Base-by-base conservation (phyloP, 1,140 invertebrate genomes). In the Calosoma granatense region DNA sequence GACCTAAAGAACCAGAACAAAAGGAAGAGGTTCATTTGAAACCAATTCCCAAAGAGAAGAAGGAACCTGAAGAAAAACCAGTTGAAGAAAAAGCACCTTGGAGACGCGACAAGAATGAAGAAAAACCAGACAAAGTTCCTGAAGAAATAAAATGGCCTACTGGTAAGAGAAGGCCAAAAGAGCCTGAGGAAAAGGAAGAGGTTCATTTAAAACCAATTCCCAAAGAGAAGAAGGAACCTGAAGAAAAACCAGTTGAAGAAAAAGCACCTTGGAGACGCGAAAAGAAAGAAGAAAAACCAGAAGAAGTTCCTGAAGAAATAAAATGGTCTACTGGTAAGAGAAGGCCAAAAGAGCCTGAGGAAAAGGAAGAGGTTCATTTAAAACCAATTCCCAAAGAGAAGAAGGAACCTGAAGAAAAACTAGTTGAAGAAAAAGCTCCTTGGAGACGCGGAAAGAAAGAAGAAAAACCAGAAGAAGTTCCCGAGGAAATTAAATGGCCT, bases 321-420 rank as follows among this genome's bases (percentile, higher is more conserved):
- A 61, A 70, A 53, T 74, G 74, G 71, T 73, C 70, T 11, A 69
- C 64, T 43, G 74, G 73, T 47, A 75, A 74, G 60, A 67, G 64
- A 22, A 58, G 68, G 55, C 69, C 67, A 21, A 65, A 70, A 20
- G 65, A 70, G 19, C 67, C 72, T 62, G 70, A 73, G 62, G 59
- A 67, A 59, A 58, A 66, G 20, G 70, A 73, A 52, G 66, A 72
- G 55, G 61, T 67, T 4, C 61, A 52, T 30, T 36, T 54, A 60
- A 53, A 62, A 56, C 47, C 21, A 58, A 58, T 59, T 14, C 21
- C 15, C 26, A 56, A 58, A 47, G 54, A 66, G 57, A 52, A 60
- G 20, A 61, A 62, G 17, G 47, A 62, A 57, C 57, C 52, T 15
- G 55, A 55, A 56, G 56, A 59, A 56, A 54, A 59, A 20, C 56